Evolutionary conservation across 2,888 invertebrate species (phyloP).

Genomic region (Eucera pruinosa): DNA sequence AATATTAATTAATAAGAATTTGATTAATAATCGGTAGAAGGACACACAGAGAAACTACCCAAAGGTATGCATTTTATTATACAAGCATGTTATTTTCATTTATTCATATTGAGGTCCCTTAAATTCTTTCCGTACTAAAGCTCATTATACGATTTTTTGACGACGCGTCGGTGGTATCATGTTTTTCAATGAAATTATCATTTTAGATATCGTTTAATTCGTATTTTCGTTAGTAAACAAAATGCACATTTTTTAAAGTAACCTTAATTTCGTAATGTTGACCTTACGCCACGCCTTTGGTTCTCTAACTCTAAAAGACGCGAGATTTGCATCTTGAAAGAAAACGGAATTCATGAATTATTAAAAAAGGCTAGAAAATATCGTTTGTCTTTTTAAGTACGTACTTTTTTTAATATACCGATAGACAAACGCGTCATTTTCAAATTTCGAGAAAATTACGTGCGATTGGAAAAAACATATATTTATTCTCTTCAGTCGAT

Average conservation of each 20-base stretch:
- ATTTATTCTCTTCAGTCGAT: constrained; percentile 6
- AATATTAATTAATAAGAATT: neutral
- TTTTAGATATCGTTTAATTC: neutral
- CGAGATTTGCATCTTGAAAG: neutral
- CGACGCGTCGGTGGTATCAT: neutral
- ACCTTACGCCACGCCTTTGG: constrained; percentile 62
- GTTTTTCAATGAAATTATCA: neutral
- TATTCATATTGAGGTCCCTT: neutral
- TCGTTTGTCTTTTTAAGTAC: neutral
- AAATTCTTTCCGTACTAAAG: neutral
- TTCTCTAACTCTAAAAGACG: constrained; percentile 6
- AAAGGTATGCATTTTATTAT: constrained; percentile 32
- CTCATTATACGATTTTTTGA: neutral
- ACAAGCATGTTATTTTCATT: constrained; percentile 7
- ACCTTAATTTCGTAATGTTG: constrained; percentile 16
- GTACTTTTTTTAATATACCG: neutral
- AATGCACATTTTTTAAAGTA: neutral
- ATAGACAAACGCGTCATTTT: neutral
- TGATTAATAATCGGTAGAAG: neutral
- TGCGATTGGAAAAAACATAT: neutral
- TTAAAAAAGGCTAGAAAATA: neutral
- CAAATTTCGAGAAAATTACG: neutral
- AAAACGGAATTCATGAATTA: neutral
- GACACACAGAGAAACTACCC: neutral
- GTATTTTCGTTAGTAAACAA: neutral